These are phyloP conservation scores for Colius striatus DNA, from an alignment of 2,113 vertebrate genomes.

Conservation along the genomic window DNA sequence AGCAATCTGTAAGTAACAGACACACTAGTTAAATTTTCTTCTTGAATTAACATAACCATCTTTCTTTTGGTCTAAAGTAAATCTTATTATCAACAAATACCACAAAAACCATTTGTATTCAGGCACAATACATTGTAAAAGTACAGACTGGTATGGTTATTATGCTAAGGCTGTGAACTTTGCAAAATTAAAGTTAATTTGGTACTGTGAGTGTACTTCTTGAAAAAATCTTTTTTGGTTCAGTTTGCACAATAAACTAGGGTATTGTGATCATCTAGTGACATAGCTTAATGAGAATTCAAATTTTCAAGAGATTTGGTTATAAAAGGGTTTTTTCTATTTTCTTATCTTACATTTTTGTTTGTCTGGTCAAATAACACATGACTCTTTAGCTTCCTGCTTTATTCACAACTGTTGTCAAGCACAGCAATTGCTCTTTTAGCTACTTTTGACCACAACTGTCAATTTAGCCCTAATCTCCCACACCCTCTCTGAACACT, in stretches of 20 bases:
- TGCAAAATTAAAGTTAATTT: not conserved
- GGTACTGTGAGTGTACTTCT: not conserved
- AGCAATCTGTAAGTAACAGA: not conserved
- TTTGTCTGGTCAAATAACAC: not conserved
- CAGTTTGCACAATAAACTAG: not conserved
- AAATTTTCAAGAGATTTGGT: not conserved
- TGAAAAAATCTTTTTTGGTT: not conserved
- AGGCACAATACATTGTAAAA: not conserved
- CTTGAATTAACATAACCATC: not conserved
- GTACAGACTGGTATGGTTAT: not conserved
- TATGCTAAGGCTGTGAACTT: not conserved
- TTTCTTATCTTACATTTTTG: not conserved
- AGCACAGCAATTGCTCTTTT: not conserved
- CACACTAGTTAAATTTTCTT: not conserved
- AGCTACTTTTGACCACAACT: not conserved
- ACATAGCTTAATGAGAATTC: not conserved
- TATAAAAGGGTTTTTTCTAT: not conserved
- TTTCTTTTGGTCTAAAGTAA: not conserved
- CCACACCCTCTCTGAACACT: not conserved
- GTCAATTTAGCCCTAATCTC: not conserved
- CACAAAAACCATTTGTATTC: not conserved
- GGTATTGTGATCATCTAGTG: fast-evolving
- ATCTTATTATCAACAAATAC: not conserved
- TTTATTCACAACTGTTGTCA: not conserved
- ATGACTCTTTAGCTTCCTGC: not conserved